Evolutionary conservation across 2,113 vertebrate genomes (phyloP).

Genomic region (Hucho hucho): DNA sequence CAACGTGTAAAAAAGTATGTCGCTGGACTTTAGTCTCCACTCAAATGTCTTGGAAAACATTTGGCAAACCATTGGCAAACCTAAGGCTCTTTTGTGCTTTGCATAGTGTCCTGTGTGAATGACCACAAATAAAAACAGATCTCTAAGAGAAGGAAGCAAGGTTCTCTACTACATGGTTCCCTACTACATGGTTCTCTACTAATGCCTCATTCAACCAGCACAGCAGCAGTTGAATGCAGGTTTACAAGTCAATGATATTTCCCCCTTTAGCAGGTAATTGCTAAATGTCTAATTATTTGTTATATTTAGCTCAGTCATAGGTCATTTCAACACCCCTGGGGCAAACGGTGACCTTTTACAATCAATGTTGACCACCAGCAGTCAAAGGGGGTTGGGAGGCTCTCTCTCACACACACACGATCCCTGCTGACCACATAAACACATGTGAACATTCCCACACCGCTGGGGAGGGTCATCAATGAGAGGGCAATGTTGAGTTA

Average conservation of each 20-base stretch:
- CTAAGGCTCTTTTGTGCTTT: constrained; percentile 7
- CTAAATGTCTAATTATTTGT: constrained; percentile 46
- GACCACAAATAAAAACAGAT: constrained; percentile 31
- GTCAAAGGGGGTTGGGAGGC: constrained; percentile 12
- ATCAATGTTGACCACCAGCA: constrained; percentile 57
- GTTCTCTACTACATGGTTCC: constrained; percentile 11
- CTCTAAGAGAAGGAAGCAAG: constrained; percentile 17
- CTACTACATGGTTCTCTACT: constrained; percentile 12
- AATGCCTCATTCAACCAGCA: constrained; percentile 39
- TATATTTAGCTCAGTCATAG: constrained; percentile 40
- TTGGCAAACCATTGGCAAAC: background rate
- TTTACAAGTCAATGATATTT: constrained; percentile 31
- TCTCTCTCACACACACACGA: background rate
- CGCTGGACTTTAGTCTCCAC: background rate
- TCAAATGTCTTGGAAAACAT: background rate
- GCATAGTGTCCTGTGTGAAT: constrained; percentile 36
- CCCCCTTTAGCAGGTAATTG: constrained; percentile 63
- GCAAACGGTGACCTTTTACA: constrained; percentile 45
- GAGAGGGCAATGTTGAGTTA: constrained; percentile 22
- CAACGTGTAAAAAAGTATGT: constrained; percentile 25
- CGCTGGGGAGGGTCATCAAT: constrained; percentile 23
- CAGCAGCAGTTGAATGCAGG: constrained; percentile 1
- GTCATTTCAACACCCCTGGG: constrained; percentile 46
- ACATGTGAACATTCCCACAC: constrained; percentile 49
- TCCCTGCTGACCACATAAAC: constrained; percentile 44